Evolutionary conservation across 2,888 invertebrate species (phyloP).

Genomic region (Deilephila porcellus): DNA sequence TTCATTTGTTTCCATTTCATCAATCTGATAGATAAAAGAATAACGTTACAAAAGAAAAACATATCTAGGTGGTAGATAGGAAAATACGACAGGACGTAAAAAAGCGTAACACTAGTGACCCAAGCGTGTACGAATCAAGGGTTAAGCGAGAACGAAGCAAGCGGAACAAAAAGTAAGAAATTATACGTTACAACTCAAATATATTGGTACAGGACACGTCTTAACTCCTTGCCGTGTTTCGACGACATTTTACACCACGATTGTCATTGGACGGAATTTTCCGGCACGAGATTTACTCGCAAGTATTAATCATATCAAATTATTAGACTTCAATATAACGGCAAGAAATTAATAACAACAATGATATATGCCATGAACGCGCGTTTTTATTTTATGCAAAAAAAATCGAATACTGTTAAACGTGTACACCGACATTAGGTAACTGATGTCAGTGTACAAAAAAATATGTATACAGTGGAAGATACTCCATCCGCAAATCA

Average conservation of each 20-base stretch:
- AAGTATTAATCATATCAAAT: background rate
- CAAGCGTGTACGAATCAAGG: conserved; percentile 57
- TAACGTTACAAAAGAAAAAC: conserved; percentile 41
- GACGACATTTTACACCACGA: background rate
- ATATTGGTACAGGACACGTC: background rate
- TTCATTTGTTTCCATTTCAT: conserved; percentile 7
- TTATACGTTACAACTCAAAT: conserved; percentile 18
- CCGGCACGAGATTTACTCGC: background rate
- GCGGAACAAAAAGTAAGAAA: conserved; percentile 44
- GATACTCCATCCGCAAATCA: no score
- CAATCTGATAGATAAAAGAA: background rate
- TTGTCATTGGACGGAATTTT: no score
- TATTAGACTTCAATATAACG: background rate
- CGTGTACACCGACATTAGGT: background rate
- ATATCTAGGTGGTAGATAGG: conserved; percentile 13
- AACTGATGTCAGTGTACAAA: background rate
- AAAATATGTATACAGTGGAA: background rate
- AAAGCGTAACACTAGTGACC: conserved; percentile 57
- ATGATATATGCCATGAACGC: background rate
- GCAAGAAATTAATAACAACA: conserved; percentile 14
- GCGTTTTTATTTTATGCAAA: background rate
- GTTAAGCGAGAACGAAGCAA: conserved; percentile 72
- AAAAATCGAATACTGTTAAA: background rate
- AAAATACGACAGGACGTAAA: conserved; percentile 43
- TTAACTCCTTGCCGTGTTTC: conserved; percentile 18